Conservation (phyloP, 2,797 vertebrate genomes). For the Tapera naevia region DNA sequence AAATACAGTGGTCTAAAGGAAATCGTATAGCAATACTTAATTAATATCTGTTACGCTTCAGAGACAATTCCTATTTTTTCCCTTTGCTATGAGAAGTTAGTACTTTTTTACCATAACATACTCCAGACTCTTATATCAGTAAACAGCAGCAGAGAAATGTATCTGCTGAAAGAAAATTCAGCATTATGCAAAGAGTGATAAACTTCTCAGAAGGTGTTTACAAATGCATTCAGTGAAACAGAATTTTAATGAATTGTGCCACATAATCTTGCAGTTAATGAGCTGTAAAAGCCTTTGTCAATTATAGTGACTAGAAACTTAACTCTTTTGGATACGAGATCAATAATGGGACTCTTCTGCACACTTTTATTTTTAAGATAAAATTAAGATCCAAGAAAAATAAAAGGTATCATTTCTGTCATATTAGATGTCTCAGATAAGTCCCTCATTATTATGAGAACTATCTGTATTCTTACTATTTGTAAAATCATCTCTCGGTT, state of each 20-base stretch:
- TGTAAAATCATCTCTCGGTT: conserved; percentile 10
- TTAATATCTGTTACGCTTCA: conserved; percentile 59
- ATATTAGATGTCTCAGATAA: background rate
- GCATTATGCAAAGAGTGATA: conserved; percentile 69
- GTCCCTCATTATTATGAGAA: background rate
- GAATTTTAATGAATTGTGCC: conserved; percentile 80
- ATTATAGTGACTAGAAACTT: conserved; percentile 69
- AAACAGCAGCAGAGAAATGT: conserved; percentile 57
- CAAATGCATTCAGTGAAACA: conserved; percentile 75
- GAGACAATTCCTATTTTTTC: conserved; percentile 46
- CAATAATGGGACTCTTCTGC: conserved; percentile 61
- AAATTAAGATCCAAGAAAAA: conserved; percentile 34
- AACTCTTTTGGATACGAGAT: conserved; percentile 74
- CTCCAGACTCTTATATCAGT: conserved; percentile 54
- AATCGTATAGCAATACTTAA: conserved; percentile 42
- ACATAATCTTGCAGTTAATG: conserved; percentile 78
- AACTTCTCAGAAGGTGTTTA: conserved; percentile 75
- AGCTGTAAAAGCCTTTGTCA: conserved; percentile 77
- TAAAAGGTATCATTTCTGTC: background rate
- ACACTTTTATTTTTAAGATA: conserved; percentile 22
- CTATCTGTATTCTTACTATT: conserved; percentile 4
- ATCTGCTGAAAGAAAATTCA: conserved; percentile 61
- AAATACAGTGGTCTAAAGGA: conserved; percentile 45
- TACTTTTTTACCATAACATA: conserved; percentile 57
- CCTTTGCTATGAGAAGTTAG: conserved; percentile 67